Conservation (phyloP, 2,113 vertebrate species). For the Acrocephalus kingi region DNA sequence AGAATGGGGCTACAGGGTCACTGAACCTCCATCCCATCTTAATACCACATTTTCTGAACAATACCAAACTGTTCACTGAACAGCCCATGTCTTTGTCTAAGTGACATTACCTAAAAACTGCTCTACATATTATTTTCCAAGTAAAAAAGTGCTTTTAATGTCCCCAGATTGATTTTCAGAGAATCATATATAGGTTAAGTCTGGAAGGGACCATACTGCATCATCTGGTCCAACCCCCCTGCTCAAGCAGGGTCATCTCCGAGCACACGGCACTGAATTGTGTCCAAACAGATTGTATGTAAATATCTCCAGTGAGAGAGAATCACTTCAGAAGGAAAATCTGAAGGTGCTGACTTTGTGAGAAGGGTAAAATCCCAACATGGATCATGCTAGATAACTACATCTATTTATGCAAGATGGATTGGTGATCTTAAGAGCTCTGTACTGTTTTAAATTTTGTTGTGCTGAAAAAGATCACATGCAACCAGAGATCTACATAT, state of each 20-base stretch:
- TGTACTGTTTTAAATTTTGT: neutral
- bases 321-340: neutral
- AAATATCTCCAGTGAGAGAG: neutral
- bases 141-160: slow-evolving; percentile 5
- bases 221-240: neutral
- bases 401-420: neutral
- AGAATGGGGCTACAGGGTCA: neutral
- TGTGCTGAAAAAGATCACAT: neutral
- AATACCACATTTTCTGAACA: slow-evolving; percentile 14
- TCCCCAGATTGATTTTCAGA: neutral
- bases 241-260: neutral
- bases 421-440: neutral
- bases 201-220: neutral
- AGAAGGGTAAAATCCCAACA: neutral
- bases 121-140: slow-evolving; percentile 34
- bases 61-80: neutral
- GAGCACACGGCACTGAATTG: neutral
- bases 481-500: neutral
- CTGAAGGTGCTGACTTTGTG: neutral
- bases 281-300: neutral
- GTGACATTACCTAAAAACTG: neutral
- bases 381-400: neutral
- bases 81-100: neutral
- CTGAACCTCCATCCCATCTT: neutral
- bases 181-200: neutral